Evolutionary conservation across 2,797 vertebrate genomes (phyloP), one percentile per base, ranked within the genome.

Genomic region (Podarcis lilfordi): DNA sequence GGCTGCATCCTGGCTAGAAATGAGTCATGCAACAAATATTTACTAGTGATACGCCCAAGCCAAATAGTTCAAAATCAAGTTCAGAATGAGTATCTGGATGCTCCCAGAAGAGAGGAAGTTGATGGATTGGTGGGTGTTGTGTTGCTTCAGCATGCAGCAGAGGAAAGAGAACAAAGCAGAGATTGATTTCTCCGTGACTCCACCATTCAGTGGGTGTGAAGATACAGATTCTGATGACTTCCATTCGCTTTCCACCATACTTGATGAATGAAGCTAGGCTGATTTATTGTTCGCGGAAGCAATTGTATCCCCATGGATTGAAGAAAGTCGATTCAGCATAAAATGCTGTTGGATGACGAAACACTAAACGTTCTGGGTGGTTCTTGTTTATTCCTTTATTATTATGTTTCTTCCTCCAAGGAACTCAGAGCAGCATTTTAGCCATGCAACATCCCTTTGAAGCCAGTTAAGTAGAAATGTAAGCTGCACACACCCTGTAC

Each of bases 11-110:
- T 88, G 76, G 80, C 68, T 91, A 69, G 8, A 83, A 91, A 86
- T 90, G 89, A 94, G 84, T 91, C 92, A 94, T n/a, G 5, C 21
- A 35, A 21, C 29, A 25, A 85, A 81, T 88, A 88, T 85, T 88
- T 87, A 81, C 61, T 80, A 78, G 84, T 69, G 76, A 68, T 40
- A 81, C 9, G 55, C 82, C 82, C 76, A 69, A 81, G 77, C 8
- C 45, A 90, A 84, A 85, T 87, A 87, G 59, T 87, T 80, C 78
- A 90, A 66, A 84, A 84, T 55, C 9, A 90, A 69, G 78, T 76
- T 43, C 59, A 75, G 85, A 45, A 75, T 40, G 19, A 32, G 35
- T 50, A 87, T 80, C 82, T 59, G 32, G 82, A 80, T 80, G 71
- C 69, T 74, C 5, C 19, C 61, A 40, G 43, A 87, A 55, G 68